A percentile compares a stretch with the other conserved stretches of the same genome.
phyloP scores from a whole-genome alignment of 2,113 vertebrate species.

The Myanophis thanlyinensis region DNA sequence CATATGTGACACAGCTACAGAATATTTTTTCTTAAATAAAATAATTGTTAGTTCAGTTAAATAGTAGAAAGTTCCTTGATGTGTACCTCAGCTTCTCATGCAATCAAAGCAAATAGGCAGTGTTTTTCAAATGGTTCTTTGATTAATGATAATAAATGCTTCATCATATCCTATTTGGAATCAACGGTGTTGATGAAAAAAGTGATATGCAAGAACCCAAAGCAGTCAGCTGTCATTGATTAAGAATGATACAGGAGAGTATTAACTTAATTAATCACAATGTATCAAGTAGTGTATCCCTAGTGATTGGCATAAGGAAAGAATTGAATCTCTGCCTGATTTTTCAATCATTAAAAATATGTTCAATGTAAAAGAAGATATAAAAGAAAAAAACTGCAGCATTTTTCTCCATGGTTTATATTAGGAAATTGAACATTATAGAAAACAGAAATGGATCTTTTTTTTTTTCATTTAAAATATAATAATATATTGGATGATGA shows the following conservation, averaged over 20 bases:
- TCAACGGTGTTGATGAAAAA: constrained; percentile 29
- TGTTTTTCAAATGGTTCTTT: constrained; percentile 33
- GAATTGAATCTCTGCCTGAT: background rate
- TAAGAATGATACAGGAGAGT: constrained; percentile 27
- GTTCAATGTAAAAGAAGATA: constrained; percentile 4
- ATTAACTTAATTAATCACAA: constrained; percentile 45
- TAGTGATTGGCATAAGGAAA: background rate
- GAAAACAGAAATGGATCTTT: constrained; percentile 12
- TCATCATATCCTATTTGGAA: background rate
- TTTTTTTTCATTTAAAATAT: constrained; percentile 9
- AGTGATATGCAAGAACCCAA: background rate
- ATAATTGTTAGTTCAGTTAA: constrained; percentile 24
- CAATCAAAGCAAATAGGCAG: constrained; percentile 7
- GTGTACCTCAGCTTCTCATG: constrained; percentile 12
- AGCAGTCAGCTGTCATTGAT: background rate
- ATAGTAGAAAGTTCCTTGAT: constrained; percentile 25
- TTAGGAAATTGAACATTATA: background rate
- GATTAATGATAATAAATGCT: constrained; percentile 34
- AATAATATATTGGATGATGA: constrained; percentile 35
- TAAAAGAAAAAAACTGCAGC: constrained; percentile 15
- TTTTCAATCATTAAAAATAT: background rate
- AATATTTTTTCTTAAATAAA: constrained; percentile 13
- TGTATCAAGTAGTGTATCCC: constrained; percentile 4
- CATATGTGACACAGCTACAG: background rate
- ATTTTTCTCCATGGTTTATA: constrained; percentile 23